phyloP scores from a whole-genome alignment of 2,888 invertebrate genomes.

The Leptinotarsa haldemani region DNA sequence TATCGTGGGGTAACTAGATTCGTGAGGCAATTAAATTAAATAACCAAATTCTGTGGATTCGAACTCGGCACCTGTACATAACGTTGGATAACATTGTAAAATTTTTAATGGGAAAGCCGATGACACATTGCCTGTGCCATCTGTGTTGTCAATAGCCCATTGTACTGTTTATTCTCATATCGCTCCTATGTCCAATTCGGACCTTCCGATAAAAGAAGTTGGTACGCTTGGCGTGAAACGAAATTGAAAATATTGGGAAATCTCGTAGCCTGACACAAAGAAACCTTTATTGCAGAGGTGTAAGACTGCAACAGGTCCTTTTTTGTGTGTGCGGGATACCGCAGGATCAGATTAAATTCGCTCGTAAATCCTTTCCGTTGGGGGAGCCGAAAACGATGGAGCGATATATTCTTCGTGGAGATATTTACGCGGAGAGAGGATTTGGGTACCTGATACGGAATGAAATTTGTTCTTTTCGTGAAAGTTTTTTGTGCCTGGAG shows the following conservation, averaged over 20 bases:
- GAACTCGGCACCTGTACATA: no score
- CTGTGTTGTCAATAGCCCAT: no score
- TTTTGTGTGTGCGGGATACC: conserved; percentile 3
- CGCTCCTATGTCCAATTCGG: background rate
- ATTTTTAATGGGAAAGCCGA: no score
- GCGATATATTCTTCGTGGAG: conserved; percentile 16
- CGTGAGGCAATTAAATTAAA: no score
- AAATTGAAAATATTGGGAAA: conserved; percentile 13
- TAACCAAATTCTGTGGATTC: no score
- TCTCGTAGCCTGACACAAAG: background rate
- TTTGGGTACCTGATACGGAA: conserved; percentile 10
- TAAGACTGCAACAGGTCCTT: conserved; percentile 23
- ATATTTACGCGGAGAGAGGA: conserved; percentile 11
- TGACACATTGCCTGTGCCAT: no score
- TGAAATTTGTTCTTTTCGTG: conserved; percentile 4
- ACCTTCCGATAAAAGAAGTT: no score
- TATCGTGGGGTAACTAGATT: no score
- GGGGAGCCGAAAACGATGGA: conserved; percentile 18
- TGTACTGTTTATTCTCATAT: no score
- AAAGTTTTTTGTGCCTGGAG: background rate
- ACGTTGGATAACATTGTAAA: no score
- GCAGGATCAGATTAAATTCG: conserved; percentile 20
- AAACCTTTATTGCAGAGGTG: conserved; percentile 1
- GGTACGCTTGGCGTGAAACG: background rate
- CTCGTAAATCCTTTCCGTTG: conserved; percentile 18